Percentiles rank a stretch among this genome's conserved stretches.
These are phyloP conservation scores for Araneus ventricosus DNA, from an alignment of 1,140 invertebrate genomes.

Conservation along the genomic window DNA sequence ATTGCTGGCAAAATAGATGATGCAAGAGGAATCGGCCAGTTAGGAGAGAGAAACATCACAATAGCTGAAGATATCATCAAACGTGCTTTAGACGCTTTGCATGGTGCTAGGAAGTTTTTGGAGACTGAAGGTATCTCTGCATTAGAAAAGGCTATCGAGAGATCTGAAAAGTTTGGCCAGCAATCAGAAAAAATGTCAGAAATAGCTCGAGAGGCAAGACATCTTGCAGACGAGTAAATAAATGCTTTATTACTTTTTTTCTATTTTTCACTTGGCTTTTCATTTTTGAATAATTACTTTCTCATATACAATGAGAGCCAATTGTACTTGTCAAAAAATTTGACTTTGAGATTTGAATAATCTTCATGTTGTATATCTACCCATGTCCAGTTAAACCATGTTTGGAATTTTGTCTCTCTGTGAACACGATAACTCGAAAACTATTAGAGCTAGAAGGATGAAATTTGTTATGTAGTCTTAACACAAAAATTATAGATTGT, in stretches of 20 bases:
- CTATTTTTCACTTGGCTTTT: neutral
- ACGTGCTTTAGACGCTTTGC: constrained; percentile 86
- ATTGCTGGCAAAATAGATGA: constrained; percentile 82
- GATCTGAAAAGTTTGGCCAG: constrained; percentile 92
- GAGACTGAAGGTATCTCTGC: constrained; percentile 89
- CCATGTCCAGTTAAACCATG: neutral
- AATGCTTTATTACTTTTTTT: neutral
- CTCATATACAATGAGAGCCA: too few relatives aligned
- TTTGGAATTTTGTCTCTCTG: neutral
- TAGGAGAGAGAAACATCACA: constrained; percentile 86
- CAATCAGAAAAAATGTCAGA: constrained; percentile 94
- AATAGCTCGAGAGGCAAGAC: constrained; percentile 91
- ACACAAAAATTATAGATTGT: neutral
- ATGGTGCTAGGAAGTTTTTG: constrained; percentile 87
- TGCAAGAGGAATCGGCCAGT: constrained; percentile 81
- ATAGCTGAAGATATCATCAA: constrained; percentile 87
- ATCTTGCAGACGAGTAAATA: constrained; percentile 87
- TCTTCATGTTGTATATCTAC: too few relatives aligned
- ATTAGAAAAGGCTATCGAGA: constrained; percentile 88
- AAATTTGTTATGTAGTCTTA: too few relatives aligned
- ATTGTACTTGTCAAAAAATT: too few relatives aligned
- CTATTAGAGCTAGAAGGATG: neutral
- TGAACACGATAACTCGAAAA: neutral
- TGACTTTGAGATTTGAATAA: too few relatives aligned
- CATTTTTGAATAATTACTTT: neutral